Conservation (phyloP, 1,140 invertebrate genomes). For the Ctenoplectra terminalis region DNA sequence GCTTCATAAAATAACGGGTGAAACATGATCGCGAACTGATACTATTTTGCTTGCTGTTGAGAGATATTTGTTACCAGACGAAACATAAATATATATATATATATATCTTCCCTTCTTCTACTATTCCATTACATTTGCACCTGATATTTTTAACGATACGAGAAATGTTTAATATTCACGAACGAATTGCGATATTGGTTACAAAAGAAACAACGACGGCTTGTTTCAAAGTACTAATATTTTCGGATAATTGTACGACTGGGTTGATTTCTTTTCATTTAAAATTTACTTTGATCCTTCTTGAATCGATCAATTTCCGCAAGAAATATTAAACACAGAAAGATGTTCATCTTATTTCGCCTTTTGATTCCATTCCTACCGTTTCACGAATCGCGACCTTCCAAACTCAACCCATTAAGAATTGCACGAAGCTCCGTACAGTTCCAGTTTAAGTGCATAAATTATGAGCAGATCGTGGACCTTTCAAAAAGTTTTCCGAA, state of each 20-base stretch:
- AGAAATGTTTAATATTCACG: background rate
- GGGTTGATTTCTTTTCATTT: background rate
- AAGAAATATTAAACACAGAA: background rate
- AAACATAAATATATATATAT: too few relatives aligned
- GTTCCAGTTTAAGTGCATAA: constrained; percentile 73
- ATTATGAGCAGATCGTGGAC: constrained; percentile 77
- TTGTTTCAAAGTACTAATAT: background rate
- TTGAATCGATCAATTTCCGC: background rate
- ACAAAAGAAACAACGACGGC: too few relatives aligned
- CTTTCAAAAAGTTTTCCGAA: constrained; percentile 63
- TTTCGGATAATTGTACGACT: background rate
- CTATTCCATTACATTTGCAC: background rate
- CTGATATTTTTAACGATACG: background rate
- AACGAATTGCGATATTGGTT: background rate
- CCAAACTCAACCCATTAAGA: constrained; percentile 48
- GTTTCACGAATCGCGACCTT: constrained; percentile 30
- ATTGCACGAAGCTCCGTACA: constrained; percentile 27
- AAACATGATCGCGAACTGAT: constrained; percentile 32
- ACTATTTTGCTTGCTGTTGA: background rate
- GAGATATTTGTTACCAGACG: constrained; percentile 7
- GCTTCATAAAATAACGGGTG: constrained; percentile 13
- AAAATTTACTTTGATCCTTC: constrained; percentile 19
- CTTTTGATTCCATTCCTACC: constrained; percentile 17
- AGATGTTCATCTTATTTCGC: background rate
- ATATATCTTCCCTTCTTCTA: background rate